Percentiles rank a stretch among this genome's conserved stretches.
Evolutionary conservation across 2,797 vertebrate species (phyloP).

Genomic region (Bryconaethiops microstoma): DNA sequence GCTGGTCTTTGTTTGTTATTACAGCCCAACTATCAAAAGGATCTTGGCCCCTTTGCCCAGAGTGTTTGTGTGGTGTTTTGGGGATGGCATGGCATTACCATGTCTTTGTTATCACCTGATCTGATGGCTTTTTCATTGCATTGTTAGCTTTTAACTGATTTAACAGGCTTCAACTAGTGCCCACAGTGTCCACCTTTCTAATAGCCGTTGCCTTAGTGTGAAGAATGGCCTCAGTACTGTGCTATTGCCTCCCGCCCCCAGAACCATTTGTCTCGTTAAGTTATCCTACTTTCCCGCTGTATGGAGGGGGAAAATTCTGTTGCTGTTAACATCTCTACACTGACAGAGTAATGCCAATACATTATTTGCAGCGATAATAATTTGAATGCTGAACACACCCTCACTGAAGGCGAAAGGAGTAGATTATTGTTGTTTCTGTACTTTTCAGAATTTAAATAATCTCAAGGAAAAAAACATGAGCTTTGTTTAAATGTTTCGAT

Average conservation of each 20-base stretch:
- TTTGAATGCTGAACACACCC: not conserved
- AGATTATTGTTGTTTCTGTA: not conserved
- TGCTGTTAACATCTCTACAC: not conserved
- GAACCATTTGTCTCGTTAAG: conserved; percentile 44
- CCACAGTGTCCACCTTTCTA: conserved; percentile 31
- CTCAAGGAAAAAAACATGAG: not conserved
- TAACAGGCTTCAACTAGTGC: conserved; percentile 40
- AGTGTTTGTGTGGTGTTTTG: conserved; percentile 33
- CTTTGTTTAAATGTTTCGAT: no score
- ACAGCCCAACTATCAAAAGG: conserved; percentile 27
- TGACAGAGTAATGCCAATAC: not conserved
- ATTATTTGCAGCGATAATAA: not conserved
- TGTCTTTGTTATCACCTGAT: conserved; percentile 51
- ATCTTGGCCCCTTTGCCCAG: conserved; percentile 15
- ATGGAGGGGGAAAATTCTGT: conserved; percentile 17
- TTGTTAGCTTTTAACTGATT: conserved; percentile 54
- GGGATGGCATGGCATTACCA: conserved; percentile 34
- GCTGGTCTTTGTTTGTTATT: conserved; percentile 28
- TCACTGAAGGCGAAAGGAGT: not conserved
- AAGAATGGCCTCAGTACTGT: conserved; percentile 35
- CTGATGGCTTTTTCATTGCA: conserved; percentile 38
- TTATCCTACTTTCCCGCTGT: conserved; percentile 19
- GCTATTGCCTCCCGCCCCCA: conserved; percentile 19
- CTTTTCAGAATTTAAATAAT: not conserved
- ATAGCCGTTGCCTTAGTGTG: conserved; percentile 22